Evolutionary conservation across 2,888 invertebrate genomes (phyloP).

Genomic region (Agonopterix subpropinquella): DNA sequence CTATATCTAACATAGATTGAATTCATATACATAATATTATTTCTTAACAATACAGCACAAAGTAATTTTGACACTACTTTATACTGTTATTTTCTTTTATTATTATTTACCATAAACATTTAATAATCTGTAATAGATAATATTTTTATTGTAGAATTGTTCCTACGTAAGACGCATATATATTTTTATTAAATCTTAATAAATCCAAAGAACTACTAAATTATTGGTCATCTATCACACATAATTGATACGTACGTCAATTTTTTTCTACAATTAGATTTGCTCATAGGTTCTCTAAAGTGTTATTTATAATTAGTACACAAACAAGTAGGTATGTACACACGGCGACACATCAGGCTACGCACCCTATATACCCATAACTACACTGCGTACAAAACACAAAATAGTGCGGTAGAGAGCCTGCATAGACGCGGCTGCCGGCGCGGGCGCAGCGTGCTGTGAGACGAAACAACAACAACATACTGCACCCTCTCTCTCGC

Average conservation of each 20-base stretch:
- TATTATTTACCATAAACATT: slow-evolving; percentile 16
- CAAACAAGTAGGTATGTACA: background rate
- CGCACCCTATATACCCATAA: too few species aligned
- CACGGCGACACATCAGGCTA: too few species aligned
- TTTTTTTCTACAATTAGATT: slow-evolving; percentile 9
- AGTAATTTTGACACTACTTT: too few species aligned
- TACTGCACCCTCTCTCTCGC: too few species aligned
- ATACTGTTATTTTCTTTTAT: slow-evolving; percentile 13
- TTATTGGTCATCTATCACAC: slow-evolving; percentile 69
- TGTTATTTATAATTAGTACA: background rate
- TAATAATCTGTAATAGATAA: slow-evolving; percentile 9
- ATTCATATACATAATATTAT: too few species aligned
- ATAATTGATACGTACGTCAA: slow-evolving; percentile 53
- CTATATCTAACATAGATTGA: too few species aligned
- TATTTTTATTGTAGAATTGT: slow-evolving; percentile 16
- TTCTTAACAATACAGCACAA: too few species aligned
- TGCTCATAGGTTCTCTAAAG: background rate
- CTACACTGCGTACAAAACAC: too few species aligned
- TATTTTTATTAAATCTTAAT: slow-evolving; percentile 15
- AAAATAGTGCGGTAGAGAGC: too few species aligned
- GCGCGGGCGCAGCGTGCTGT: too few species aligned
- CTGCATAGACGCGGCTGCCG: too few species aligned
- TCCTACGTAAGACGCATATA: slow-evolving; percentile 20
- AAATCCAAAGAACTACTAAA: slow-evolving; percentile 37
- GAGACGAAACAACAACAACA: too few species aligned